Evolutionary conservation across 1,140 invertebrate species (phyloP), one percentile per base, ranked within the genome.

Genomic region (Papilio aristodemus): DNA sequence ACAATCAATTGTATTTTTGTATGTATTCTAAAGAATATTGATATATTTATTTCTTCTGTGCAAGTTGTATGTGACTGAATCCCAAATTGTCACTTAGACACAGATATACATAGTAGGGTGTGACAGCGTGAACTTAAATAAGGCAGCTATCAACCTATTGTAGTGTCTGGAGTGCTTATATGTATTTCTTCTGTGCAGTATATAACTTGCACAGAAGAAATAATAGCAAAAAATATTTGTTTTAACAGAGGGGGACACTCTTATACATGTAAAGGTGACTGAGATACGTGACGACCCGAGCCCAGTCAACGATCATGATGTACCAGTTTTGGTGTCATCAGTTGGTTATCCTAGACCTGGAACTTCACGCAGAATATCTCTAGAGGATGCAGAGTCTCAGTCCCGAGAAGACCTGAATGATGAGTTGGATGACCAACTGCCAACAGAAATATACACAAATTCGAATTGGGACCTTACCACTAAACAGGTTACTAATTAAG

Each of bases 381-480:
- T 74, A 0, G 80, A 83, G 39, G 76, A 79, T 22, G 25, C 75
- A 6, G 73, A 81, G 46, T 50, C 66, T 22, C 76, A 77, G 57
- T 76, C 70, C 60, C 77, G 79, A 25, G 77, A 85, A 60, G 80
- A 86, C 27, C 59, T 83, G 10, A 22, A 11, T 0, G 85, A 87
- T 22, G 36, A 81, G 0, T 84, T 87, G 0, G 80, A 85, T 19
- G 84, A 88, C 6, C 81, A 84, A 25, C 46, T 10, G 19, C 78
- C 84, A 0, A 83, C 86, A 46, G 82, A 87, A 63, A 68, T 89
- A 0, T 79, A 90, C 57, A 76, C 85, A 66, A 84, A 86, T 17
- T 80, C 84, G 1, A 85, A 92, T 32, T 99, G 97, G 97, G 97
- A 99, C 90, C 93, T 99, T 22, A 98, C 98, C 4, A 98, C 97